Percentiles rank a stretch among this genome's conserved stretches.
phyloP scores from a whole-genome alignment of 2,113 vertebrate species.

The Aphyosemion australe region DNA sequence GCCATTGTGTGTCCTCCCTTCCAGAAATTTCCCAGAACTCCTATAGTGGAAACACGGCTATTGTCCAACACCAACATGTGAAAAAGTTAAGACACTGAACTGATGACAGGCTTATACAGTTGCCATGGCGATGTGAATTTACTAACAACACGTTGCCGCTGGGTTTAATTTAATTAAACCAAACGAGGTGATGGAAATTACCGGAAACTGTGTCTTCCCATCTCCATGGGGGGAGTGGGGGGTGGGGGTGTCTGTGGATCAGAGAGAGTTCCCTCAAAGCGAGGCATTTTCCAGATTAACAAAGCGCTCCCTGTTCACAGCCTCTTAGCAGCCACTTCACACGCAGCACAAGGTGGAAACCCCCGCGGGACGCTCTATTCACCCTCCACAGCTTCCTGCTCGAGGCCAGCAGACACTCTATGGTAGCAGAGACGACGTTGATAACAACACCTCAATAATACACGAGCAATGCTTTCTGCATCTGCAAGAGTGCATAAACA shows the following conservation, averaged over 20 bases:
- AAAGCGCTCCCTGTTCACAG: slow-evolving; percentile 83
- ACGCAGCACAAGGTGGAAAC: slow-evolving; percentile 74
- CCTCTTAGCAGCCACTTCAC: slow-evolving; percentile 86
- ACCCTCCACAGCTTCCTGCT: slow-evolving; percentile 30
- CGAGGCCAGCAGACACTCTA: slow-evolving; percentile 10
- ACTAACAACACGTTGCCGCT: too few relatives aligned
- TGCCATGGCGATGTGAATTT: too few relatives aligned
- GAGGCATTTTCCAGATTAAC: slow-evolving; percentile 62
- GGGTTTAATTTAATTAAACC: neutral
- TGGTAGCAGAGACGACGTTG: slow-evolving; percentile 17
- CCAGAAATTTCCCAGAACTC: too few relatives aligned
- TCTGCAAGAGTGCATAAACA: neutral
- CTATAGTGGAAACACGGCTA: too few relatives aligned
- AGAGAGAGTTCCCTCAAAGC: slow-evolving; percentile 48
- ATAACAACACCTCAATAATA: slow-evolving; percentile 23
- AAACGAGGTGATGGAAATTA: neutral
- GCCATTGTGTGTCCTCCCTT: too few relatives aligned
- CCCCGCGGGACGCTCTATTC: slow-evolving; percentile 36
- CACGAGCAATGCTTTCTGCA: neutral
- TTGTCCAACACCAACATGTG: too few relatives aligned
- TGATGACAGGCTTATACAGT: too few relatives aligned
- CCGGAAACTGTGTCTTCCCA: slow-evolving; percentile 1
- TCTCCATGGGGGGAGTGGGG: neutral
- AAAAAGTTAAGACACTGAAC: too few relatives aligned
- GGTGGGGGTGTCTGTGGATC: slow-evolving; percentile 23